These are phyloP conservation scores for Rhingia campestris DNA, from an alignment of 2,888 invertebrate genomes.

Conservation along the genomic window DNA sequence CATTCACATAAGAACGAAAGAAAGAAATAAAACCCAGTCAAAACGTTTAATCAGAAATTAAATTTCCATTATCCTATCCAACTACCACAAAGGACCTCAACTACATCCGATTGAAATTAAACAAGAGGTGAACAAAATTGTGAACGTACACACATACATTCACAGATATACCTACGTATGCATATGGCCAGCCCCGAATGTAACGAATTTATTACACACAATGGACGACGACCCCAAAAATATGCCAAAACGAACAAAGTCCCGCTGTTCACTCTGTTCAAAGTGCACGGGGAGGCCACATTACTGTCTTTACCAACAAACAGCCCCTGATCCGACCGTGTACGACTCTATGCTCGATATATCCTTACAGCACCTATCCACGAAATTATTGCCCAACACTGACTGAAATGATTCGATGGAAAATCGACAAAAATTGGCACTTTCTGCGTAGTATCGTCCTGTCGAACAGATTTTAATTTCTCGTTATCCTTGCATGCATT, in stretches of 20 bases:
- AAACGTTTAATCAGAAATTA: constrained; percentile 67
- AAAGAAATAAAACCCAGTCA: constrained; percentile 26
- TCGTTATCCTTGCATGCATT: constrained; percentile 36
- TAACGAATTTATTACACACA: constrained; percentile 44
- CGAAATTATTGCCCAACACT: neutral
- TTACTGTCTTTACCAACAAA: constrained; percentile 14
- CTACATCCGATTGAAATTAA: constrained; percentile 35
- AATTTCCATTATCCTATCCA: constrained; percentile 59
- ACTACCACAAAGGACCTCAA: constrained; percentile 56
- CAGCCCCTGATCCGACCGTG: constrained; percentile 4
- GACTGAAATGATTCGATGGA: constrained; percentile 40
- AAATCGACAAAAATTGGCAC: constrained; percentile 42
- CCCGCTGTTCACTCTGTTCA: neutral
- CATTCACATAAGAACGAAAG: neutral
- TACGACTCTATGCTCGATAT: neutral
- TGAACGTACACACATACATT: neutral
- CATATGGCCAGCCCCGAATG: neutral
- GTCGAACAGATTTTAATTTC: constrained; percentile 48
- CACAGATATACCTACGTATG: neutral
- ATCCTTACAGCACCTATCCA: constrained; percentile 5
- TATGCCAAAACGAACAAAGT: constrained; percentile 30
- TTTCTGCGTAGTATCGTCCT: constrained; percentile 33
- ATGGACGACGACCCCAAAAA: constrained; percentile 41
- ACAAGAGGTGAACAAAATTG: constrained; percentile 20
- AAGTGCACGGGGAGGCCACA: neutral